Evolutionary conservation across 2,888 invertebrate genomes (phyloP).

Genomic region (Hirudinaria manillensis): DNA sequence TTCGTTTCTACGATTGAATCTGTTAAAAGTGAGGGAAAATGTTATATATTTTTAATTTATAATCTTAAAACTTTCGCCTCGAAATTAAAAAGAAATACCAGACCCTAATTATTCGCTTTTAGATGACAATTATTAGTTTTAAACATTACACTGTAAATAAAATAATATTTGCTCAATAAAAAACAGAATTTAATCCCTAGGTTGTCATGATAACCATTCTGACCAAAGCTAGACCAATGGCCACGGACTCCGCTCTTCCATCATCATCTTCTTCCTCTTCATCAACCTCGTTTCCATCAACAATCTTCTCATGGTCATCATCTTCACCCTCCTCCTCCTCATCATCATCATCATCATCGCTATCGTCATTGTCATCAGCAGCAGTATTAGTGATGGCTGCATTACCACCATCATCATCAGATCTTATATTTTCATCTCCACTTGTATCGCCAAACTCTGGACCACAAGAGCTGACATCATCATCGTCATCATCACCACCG

Average conservation of each 20-base stretch:
- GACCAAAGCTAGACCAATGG: slow-evolving; percentile 69
- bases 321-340: not conserved
- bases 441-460: not conserved
- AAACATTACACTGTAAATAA: too few species aligned
- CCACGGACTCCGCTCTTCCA: slow-evolving; percentile 56
- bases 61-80: too few species aligned
- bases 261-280: slow-evolving; percentile 2
- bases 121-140: too few species aligned
- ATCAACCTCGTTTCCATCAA: not conserved
- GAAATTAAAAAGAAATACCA: too few species aligned
- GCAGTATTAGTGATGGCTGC: too few species aligned
- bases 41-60: too few species aligned
- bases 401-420: slow-evolving; percentile 17
- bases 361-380: slow-evolving; percentile 17
- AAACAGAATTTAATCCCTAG: too few species aligned
- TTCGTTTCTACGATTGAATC: too few species aligned
- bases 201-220: slow-evolving; percentile 61
- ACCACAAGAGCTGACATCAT: slow-evolving; percentile 13
- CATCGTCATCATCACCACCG: slow-evolving; percentile 28
- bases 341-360: slow-evolving; percentile 1
- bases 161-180: too few species aligned
- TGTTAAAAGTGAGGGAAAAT: too few species aligned
- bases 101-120: too few species aligned
- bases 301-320: not conserved
- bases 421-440: too few species aligned